A percentile compares a stretch with the other conserved stretches of the same genome.
phyloP scores from a whole-genome alignment of 2,797 vertebrate species.

The Aulostomus chinensis region DNA sequence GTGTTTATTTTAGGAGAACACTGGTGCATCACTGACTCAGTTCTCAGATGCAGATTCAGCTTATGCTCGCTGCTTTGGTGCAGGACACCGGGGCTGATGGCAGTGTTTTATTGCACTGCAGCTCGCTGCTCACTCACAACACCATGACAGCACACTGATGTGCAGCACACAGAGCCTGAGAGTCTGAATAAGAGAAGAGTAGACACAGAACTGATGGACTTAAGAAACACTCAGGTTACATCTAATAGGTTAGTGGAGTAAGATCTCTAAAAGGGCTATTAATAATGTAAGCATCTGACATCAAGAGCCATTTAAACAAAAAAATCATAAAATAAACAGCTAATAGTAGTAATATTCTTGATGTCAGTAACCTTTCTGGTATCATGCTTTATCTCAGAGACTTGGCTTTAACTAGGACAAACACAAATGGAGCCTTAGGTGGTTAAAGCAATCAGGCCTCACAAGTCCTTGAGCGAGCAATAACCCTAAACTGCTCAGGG shows the following conservation, averaged over 20 bases:
- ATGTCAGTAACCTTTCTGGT: constrained; percentile 10
- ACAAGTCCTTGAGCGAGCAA: constrained; percentile 59
- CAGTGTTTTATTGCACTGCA: constrained; percentile 65
- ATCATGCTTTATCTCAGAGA: constrained; percentile 17
- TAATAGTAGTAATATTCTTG: too few species aligned
- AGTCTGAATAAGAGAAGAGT: constrained; percentile 16
- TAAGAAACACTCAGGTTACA: constrained; percentile 30
- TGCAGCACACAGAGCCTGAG: constrained; percentile 11
- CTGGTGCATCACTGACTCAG: constrained; percentile 34
- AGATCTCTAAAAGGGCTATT: not conserved
- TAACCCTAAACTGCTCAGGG: constrained; percentile 46
- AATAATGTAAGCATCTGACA: too few species aligned
- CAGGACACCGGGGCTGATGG: constrained; percentile 46
- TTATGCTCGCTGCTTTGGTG: constrained; percentile 20
- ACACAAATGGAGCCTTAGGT: constrained; percentile 36
- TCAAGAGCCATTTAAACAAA: too few species aligned
- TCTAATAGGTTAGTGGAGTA: constrained; percentile 1
- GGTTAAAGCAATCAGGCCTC: constrained; percentile 47
- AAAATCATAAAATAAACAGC: not conserved
- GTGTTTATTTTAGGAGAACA: constrained; percentile 24
- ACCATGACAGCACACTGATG: constrained; percentile 26
- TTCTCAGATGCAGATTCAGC: constrained; percentile 53
- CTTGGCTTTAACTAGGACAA: constrained; percentile 36
- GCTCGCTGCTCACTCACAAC: constrained; percentile 31
- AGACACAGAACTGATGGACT: constrained; percentile 32